phyloP scores from a whole-genome alignment of 2,888 invertebrate species.

The Oscheius onirici region DNA sequence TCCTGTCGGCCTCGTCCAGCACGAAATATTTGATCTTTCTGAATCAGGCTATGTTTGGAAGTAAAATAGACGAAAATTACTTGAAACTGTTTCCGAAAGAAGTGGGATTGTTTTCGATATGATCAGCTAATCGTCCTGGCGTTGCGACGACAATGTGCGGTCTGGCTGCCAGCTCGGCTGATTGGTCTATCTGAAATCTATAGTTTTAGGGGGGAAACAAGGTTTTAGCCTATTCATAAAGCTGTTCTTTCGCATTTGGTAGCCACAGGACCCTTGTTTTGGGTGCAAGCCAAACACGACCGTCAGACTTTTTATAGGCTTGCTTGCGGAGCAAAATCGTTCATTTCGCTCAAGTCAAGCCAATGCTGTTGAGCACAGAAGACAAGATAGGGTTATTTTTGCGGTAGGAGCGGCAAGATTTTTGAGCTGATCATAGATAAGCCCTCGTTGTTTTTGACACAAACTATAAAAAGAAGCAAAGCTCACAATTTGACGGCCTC shows the following conservation, averaged over 20 bases:
- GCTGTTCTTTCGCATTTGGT: too few relatives aligned
- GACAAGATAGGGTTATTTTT: too few relatives aligned
- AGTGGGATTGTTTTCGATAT: constrained; percentile 80
- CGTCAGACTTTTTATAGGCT: too few relatives aligned
- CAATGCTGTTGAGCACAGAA: too few relatives aligned
- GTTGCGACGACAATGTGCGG: constrained; percentile 97
- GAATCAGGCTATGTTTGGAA: constrained; percentile 1
- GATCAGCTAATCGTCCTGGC: constrained; percentile 92
- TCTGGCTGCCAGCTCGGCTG: constrained; percentile 82
- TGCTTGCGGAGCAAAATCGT: too few relatives aligned
- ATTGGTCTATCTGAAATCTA: constrained; percentile 80
- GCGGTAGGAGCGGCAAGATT: too few relatives aligned
- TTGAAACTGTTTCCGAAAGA: constrained; percentile 76
- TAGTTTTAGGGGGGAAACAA: too few relatives aligned
- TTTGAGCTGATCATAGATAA: not conserved
- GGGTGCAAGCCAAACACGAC: too few relatives aligned
- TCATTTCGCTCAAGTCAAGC: too few relatives aligned
- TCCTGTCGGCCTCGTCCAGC: constrained; percentile 94
- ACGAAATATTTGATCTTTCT: constrained; percentile 86
- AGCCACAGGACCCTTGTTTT: too few relatives aligned
- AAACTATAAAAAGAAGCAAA: constrained; percentile 73
- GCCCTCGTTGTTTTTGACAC: not conserved
- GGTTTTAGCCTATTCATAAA: too few relatives aligned
- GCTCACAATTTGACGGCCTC: constrained; percentile 73
- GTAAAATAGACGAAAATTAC: constrained; percentile 9